A percentile compares a stretch with the other conserved stretches of the same genome.
phyloP scores from a whole-genome alignment of 35 echinoderm and acorn worm species.

The Ptychodera flava region DNA sequence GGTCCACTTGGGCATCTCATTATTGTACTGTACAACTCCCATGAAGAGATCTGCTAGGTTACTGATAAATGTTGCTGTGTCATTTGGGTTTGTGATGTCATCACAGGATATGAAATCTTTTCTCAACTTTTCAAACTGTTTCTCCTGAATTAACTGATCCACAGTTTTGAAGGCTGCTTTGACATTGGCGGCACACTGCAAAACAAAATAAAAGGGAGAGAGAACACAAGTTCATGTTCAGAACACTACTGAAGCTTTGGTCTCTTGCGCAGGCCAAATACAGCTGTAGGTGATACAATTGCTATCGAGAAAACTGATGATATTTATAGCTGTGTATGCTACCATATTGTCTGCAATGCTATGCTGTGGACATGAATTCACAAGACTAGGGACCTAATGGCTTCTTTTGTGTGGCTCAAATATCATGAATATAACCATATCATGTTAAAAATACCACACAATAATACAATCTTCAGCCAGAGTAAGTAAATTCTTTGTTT shows the following conservation, averaged over 20 bases:
- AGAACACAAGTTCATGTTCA: neutral
- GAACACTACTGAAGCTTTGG: neutral
- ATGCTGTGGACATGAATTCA: too few species aligned
- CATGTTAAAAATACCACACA: too few species aligned
- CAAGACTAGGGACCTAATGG: too few species aligned
- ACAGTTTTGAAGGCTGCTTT: slow-evolving; percentile 33
- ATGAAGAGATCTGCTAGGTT: slow-evolving; percentile 22
- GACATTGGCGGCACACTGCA: slow-evolving; percentile 42
- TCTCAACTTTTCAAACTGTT: slow-evolving; percentile 17
- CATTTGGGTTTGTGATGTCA: neutral
- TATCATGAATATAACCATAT: too few species aligned
- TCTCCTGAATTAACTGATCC: neutral
- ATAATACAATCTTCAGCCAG: too few species aligned
- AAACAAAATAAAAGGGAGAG: neutral
- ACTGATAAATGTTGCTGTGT: slow-evolving; percentile 19
- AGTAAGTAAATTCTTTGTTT: too few species aligned
- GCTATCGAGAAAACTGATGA: too few species aligned
- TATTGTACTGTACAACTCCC: slow-evolving; percentile 15
- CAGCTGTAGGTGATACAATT: too few species aligned
- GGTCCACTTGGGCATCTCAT: neutral
- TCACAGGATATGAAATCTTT: slow-evolving; percentile 45
- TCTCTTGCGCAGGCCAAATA: neutral
- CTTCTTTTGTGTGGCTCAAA: too few species aligned
- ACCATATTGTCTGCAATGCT: too few species aligned
- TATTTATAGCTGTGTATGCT: too few species aligned